Evolutionary conservation across 37 sponge, comb jelly and placozoan genomes (phyloP).

Genomic region (Cladorhizidae sp.): DNA sequence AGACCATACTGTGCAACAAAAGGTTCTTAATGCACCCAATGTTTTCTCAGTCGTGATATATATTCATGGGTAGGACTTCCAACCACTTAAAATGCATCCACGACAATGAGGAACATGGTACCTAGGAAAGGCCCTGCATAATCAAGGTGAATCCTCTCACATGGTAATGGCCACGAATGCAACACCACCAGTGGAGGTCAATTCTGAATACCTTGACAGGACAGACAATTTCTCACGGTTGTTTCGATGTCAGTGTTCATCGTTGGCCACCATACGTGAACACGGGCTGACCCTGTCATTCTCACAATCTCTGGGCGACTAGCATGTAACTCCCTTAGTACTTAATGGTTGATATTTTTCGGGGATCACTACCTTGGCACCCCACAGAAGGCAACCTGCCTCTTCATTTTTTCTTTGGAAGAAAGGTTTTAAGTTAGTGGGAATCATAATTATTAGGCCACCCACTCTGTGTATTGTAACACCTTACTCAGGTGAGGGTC

Average conservation of each 20-base stretch:
- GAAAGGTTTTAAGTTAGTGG: background rate
- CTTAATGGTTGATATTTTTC: background rate
- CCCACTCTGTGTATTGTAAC: background rate
- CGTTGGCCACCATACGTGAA: no score
- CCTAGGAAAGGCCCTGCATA: no score
- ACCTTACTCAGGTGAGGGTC: background rate
- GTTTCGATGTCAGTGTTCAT: no score
- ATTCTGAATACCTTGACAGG: no score
- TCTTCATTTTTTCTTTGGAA: background rate
- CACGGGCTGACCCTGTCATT: background rate
- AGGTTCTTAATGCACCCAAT: background rate
- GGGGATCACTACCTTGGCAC: background rate
- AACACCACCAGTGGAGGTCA: no score
- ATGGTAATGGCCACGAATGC: no score
- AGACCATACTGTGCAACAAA: background rate
- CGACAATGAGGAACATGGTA: no score
- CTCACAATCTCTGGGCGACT: background rate
- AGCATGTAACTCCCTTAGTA: background rate
- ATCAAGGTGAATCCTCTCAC: no score
- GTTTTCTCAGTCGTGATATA: background rate
- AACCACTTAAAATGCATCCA: no score
- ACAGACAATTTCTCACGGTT: no score
- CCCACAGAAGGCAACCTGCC: no score
- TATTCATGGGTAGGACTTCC: background rate
- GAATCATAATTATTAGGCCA: background rate